Percentiles rank a stretch among this genome's conserved stretches.
phyloP scores from a whole-genome alignment of 2,113 vertebrate genomes.

The Oriolus oriolus region DNA sequence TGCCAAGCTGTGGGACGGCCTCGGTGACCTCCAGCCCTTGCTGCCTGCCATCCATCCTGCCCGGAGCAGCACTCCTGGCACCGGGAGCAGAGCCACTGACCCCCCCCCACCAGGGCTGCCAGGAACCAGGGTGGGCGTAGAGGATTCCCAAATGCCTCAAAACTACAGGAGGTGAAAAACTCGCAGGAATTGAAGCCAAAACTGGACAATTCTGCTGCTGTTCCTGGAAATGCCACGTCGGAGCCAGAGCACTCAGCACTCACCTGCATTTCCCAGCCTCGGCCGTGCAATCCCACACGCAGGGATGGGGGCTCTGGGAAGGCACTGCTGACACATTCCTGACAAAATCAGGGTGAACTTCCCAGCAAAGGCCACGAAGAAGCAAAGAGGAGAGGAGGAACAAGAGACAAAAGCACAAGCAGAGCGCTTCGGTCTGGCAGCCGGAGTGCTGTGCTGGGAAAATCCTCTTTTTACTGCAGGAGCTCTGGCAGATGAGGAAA shows the following conservation, averaged over 20 bases:
- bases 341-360: neutral
- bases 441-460: neutral
- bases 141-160: neutral
- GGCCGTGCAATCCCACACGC: accelerated
- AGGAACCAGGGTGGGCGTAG: accelerated
- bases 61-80: neutral
- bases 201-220: neutral
- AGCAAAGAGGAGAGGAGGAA: neutral
- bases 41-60: neutral
- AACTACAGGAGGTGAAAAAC: neutral
- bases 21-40: neutral
- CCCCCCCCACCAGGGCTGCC: accelerated
- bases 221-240: neutral
- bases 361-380: neutral
- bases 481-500: neutral
- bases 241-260: neutral
- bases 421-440: neutral
- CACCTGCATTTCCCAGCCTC: neutral
- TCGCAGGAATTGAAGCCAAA: neutral
- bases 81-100: neutral
- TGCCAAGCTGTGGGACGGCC: neutral
- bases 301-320: neutral
- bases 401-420: neutral
- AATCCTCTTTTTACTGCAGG: neutral
- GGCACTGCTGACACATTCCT: neutral